phyloP scores from a whole-genome alignment of 2,797 vertebrate species.

The Syndactyla subalaris region DNA sequence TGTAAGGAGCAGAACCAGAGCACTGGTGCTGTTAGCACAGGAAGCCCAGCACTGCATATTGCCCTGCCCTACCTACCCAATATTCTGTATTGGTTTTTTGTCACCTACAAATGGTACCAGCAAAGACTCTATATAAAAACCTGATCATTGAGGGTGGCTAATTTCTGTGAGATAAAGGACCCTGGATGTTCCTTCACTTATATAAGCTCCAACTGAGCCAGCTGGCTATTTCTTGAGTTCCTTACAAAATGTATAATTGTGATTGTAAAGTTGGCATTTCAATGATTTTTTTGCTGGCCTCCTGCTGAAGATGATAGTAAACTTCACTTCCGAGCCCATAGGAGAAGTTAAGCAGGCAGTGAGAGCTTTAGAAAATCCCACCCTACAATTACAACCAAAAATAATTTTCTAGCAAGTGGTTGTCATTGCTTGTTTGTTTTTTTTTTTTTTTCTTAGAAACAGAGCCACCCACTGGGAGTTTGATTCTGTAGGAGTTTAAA shows the following conservation, averaged over 20 bases:
- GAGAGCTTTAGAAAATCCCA: not conserved
- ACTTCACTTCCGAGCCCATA: not conserved
- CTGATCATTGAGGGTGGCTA: not conserved
- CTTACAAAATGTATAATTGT: not conserved
- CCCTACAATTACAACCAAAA: not conserved
- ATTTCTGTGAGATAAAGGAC: not conserved
- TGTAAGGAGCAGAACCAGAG: not conserved
- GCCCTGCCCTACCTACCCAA: not conserved
- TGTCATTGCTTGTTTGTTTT: not conserved
- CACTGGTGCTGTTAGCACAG: not conserved
- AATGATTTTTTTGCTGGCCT: not conserved
- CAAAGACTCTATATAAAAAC: not conserved
- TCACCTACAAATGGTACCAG: not conserved
- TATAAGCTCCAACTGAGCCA: not conserved
- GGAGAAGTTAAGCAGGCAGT: not conserved
- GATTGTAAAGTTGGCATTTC: not conserved
- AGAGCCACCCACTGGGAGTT: not conserved
- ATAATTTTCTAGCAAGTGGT: not conserved
- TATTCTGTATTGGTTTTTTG: not conserved
- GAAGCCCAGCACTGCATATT: not conserved
- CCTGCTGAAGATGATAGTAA: not conserved
- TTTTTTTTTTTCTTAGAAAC: not conserved
- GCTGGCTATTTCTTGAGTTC: not conserved
- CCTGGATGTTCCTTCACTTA: not conserved
- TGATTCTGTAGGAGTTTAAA: not conserved